A percentile compares a stretch with the other conserved stretches of the same genome.
phyloP scores from a whole-genome alignment of 1,140 invertebrate species.

The Drosophila sturtevanti region DNA sequence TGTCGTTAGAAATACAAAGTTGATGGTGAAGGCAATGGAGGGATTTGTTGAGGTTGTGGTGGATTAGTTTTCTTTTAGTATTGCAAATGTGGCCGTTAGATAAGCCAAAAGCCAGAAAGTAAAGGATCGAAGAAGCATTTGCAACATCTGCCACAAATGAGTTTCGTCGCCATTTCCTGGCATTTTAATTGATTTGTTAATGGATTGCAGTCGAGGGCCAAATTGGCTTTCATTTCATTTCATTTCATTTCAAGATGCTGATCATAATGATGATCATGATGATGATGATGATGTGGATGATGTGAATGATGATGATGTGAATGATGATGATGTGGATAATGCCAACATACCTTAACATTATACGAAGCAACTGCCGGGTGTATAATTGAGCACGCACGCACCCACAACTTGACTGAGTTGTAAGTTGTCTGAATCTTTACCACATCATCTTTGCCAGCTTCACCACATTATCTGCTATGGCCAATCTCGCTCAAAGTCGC shows the following conservation, averaged over 20 bases:
- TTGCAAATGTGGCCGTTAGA: conserved; percentile 73
- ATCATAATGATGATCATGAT: conserved; percentile 15
- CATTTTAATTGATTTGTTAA: conserved; percentile 77
- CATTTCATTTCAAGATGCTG: conserved; percentile 27
- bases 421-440: background rate
- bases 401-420: conserved; percentile 49
- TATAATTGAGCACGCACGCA: conserved; percentile 73
- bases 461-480: conserved; percentile 30
- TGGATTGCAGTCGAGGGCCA: conserved; percentile 40
- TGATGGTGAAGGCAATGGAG: background rate
- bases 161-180: conserved; percentile 62
- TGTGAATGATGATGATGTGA: conserved; percentile 12
- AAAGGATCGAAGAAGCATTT: conserved; percentile 15
- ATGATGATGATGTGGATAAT: conserved; percentile 27
- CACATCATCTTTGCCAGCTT: conserved; percentile 3
- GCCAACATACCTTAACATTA: conserved; percentile 31
- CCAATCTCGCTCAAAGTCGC: conserved; percentile 53
- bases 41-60: conserved; percentile 19
- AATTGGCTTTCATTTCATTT: conserved; percentile 10
- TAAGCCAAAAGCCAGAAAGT: conserved; percentile 45
- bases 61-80: conserved; percentile 11
- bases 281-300: background rate
- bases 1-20: conserved; percentile 25
- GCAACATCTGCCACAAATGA: conserved; percentile 37
- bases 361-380: conserved; percentile 33